Percentiles rank a stretch among this genome's conserved stretches.
Evolutionary conservation across 1,140 invertebrate species (phyloP).

Genomic region (Scaptomyza pallida): DNA sequence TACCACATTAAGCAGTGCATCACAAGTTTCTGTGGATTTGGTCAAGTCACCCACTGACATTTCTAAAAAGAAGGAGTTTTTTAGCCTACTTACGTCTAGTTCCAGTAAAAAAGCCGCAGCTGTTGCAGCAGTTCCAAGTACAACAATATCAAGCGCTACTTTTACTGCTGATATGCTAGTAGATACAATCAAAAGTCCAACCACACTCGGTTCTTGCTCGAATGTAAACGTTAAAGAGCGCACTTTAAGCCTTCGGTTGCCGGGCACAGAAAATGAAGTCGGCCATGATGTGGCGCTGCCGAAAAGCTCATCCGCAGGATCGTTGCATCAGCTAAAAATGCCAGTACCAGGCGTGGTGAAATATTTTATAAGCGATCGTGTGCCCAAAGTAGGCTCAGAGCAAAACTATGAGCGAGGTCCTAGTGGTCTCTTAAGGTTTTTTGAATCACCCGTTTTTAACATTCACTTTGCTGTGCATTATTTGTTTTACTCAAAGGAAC

Average conservation of each 20-base stretch:
- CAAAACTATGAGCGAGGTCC: slow-evolving; percentile 83
- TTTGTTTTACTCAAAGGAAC: slow-evolving; percentile 99
- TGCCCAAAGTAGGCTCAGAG: slow-evolving; percentile 32
- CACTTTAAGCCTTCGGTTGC: slow-evolving; percentile 69
- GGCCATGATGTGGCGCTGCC: slow-evolving; percentile 34
- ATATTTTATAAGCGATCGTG: slow-evolving; percentile 79
- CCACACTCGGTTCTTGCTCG: not conserved
- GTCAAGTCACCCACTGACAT: slow-evolving; percentile 81
- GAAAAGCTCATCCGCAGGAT: slow-evolving; percentile 75
- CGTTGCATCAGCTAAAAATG: slow-evolving; percentile 76
- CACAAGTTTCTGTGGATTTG: slow-evolving; percentile 46
- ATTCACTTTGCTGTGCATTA: slow-evolving; percentile 99
- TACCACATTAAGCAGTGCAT: slow-evolving; percentile 18
- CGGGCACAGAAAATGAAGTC: slow-evolving; percentile 47
- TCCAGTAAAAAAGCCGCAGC: slow-evolving; percentile 77
- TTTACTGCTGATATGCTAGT: slow-evolving; percentile 25
- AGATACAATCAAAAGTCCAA: not conserved
- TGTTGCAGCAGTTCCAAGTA: slow-evolving; percentile 59
- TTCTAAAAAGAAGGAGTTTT: slow-evolving; percentile 82
- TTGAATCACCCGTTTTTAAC: slow-evolving; percentile 98
- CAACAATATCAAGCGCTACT: slow-evolving; percentile 50
- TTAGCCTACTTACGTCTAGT: slow-evolving; percentile 74
- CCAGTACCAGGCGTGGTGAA: slow-evolving; percentile 83
- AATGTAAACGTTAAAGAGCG: slow-evolving; percentile 59
- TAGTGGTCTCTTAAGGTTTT: slow-evolving; percentile 91